These are phyloP conservation scores for Notocelia uddmanniana DNA, from an alignment of 2,888 invertebrate genomes.

Conservation along the genomic window DNA sequence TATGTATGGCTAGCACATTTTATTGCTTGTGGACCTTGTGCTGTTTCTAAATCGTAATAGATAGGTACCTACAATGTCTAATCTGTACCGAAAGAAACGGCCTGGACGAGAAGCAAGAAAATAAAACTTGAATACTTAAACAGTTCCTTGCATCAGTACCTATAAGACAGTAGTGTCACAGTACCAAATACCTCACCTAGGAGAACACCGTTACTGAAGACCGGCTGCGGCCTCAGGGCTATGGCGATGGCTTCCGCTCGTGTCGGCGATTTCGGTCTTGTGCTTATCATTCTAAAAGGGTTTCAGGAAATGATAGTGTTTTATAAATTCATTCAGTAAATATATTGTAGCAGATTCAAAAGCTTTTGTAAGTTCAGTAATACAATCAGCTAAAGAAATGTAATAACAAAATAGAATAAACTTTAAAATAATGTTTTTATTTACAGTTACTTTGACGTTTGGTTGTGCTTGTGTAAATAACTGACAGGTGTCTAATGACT, in stretches of 20 bases:
- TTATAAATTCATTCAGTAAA: not conserved
- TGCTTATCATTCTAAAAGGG: conserved; percentile 56
- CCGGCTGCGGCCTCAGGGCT: conserved; percentile 62
- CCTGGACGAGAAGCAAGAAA: too few species aligned
- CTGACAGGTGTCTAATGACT: not conserved
- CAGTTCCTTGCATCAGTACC: too few species aligned
- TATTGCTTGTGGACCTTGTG: too few species aligned
- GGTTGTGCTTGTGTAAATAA: not conserved
- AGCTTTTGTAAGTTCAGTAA: not conserved
- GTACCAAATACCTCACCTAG: conserved; percentile 59
- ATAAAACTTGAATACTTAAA: too few species aligned
- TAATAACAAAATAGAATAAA: conserved; percentile 4
- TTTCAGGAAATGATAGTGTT: not conserved
- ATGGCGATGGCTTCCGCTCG: conserved; percentile 69
- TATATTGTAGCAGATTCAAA: not conserved
- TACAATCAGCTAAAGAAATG: conserved; percentile 1
- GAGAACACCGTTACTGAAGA: conserved; percentile 66
- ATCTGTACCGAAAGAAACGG: too few species aligned
- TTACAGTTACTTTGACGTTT: not conserved
- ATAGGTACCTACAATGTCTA: too few species aligned
- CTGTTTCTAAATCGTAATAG: too few species aligned
- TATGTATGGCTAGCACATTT: too few species aligned
- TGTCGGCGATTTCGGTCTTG: conserved; percentile 70
- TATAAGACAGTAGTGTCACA: not conserved
- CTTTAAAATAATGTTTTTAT: conserved; percentile 6